Percentiles rank a stretch among this genome's conserved stretches.
These are phyloP conservation scores for Xiphophorus hellerii DNA, from an alignment of 2,113 vertebrate species.

Conservation along the genomic window DNA sequence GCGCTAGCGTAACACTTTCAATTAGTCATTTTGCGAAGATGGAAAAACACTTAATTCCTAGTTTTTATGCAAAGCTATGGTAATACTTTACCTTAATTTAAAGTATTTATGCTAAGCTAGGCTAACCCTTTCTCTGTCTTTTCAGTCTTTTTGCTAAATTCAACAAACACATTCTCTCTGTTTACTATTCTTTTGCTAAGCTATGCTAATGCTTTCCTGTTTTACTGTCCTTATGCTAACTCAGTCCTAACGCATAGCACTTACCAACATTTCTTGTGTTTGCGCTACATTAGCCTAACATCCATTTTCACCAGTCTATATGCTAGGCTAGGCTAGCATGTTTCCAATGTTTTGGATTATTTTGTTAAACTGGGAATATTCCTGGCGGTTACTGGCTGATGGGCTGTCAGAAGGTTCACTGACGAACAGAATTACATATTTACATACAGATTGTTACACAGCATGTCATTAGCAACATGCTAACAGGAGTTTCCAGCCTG, in stretches of 20 bases:
- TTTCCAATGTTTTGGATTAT: background rate
- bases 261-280: background rate
- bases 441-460: background rate
- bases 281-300: background rate
- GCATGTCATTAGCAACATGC: background rate
- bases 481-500: background rate
- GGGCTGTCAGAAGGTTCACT: background rate
- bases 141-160: background rate
- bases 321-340: background rate
- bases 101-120: conserved; percentile 6
- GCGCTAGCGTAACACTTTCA: no score
- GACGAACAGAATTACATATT: background rate
- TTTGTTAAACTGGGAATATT: background rate
- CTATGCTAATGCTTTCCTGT: background rate
- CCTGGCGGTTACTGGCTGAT: background rate
- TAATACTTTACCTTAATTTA: background rate
- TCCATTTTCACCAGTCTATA: no score
- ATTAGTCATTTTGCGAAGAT: no score
- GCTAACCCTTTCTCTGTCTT: conserved; percentile 1
- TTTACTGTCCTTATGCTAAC: background rate
- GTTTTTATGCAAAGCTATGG: background rate
- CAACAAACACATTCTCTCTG: background rate
- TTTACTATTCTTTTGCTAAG: background rate
- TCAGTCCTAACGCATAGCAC: no score
- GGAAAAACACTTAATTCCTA: background rate